Percentiles rank a stretch among this genome's conserved stretches.
Conservation (phyloP, 1,140 invertebrate species). For the Idris sp. region DNA sequence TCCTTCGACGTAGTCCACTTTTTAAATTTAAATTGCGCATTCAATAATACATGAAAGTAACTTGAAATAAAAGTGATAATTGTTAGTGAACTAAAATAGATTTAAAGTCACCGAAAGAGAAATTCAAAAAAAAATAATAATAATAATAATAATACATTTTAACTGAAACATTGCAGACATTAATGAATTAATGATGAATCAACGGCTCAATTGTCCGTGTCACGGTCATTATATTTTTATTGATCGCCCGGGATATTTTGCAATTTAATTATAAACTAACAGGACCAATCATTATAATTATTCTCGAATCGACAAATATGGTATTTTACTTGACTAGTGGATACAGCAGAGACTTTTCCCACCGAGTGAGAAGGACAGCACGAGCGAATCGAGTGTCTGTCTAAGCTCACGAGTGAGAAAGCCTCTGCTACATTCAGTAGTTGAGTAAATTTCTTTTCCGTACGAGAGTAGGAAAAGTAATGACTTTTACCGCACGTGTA, state of each 20-base stretch:
- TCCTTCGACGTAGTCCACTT: too few relatives aligned
- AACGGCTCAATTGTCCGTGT: constrained; percentile 34
- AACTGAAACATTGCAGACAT: constrained; percentile 18
- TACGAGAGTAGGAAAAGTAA: too few relatives aligned
- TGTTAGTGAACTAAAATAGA: not conserved
- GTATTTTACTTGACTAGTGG: too few relatives aligned
- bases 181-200: constrained; percentile 48
- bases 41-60: too few relatives aligned
- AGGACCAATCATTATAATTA: constrained; percentile 40
- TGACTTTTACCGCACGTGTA: too few relatives aligned
- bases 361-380: too few relatives aligned
- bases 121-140: constrained; percentile 18
- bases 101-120: constrained; percentile 22
- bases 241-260: constrained; percentile 22
- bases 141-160: constrained; percentile 26
- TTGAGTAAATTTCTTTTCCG: too few relatives aligned
- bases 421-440: too few relatives aligned
- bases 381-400: too few relatives aligned
- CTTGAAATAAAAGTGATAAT: not conserved
- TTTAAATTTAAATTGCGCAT: constrained; percentile 3
- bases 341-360: too few relatives aligned
- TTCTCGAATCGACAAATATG: constrained; percentile 22
- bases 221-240: constrained; percentile 53
- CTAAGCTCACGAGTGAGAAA: too few relatives aligned
- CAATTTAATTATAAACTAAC: constrained; percentile 37